Percentiles rank a stretch among this genome's conserved stretches.
Conservation (phyloP, 2,888 invertebrate species). For the Eupithecia subumbrata region DNA sequence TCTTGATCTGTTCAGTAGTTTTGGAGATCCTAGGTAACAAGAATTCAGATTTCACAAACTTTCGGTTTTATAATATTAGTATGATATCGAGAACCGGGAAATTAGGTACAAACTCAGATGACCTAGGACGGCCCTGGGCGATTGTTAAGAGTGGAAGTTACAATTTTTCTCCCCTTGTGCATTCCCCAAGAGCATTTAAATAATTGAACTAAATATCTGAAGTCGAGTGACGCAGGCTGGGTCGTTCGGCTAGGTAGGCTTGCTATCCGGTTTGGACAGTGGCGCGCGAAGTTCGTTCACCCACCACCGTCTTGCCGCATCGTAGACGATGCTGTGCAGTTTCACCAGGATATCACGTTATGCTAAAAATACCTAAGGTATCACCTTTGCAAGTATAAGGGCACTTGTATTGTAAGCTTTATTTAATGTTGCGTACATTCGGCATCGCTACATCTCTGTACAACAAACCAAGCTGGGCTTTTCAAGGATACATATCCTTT, state of each 20-base stretch:
- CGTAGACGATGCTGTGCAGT: conserved; percentile 68
- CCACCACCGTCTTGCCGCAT: conserved; percentile 67
- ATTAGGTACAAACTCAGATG: not conserved
- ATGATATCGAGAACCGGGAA: not conserved
- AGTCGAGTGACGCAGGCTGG: conserved; percentile 33
- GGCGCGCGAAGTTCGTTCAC: conserved; percentile 75
- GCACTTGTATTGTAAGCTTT: not conserved
- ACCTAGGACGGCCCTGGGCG: not conserved
- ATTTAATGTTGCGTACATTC: not conserved
- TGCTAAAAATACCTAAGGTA: conserved; percentile 47
- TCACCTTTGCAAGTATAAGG: not conserved
- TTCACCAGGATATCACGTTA: conserved; percentile 68
- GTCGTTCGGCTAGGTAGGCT: conserved; percentile 66
- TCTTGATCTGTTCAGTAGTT: no score
- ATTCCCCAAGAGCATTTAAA: not conserved
- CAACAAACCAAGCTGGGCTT: not conserved
- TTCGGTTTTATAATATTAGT: no score
- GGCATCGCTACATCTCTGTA: not conserved
- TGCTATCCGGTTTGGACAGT: conserved; percentile 78
- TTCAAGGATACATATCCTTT: no score
- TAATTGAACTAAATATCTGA: conserved; percentile 8
- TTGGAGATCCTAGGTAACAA: no score
- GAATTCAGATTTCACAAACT: no score
- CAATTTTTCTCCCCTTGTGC: not conserved
- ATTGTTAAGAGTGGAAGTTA: not conserved